Evolutionary conservation across 2,888 invertebrate genomes (phyloP), one percentile per base, ranked within the genome.

Genomic region (Tenthredo distinguenda): DNA sequence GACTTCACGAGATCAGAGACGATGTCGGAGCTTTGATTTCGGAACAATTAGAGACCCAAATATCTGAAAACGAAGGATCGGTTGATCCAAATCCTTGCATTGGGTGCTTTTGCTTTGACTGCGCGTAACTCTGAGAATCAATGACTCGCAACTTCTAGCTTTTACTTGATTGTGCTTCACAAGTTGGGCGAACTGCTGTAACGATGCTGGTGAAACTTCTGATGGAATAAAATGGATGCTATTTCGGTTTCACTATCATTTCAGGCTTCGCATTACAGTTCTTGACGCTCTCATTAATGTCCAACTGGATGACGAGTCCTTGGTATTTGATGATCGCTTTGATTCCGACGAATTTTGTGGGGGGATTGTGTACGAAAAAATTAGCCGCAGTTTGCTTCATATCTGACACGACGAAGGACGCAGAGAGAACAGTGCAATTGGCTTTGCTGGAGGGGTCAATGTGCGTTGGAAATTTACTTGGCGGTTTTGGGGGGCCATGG

Each of bases 351-450:
- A 87, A 90, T 37, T 65, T 91, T 5, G 62, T 87, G 9, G 93
- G 93, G 58, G 93, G 93, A 82, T 88, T 87, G 74, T 88, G 87
- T 85, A 86, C 88, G 47, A 34, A 91, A 34, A 85, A 92, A 21
- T 85, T 92, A 62, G 89, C 90, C 62, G 88, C 89, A 7, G 95
- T 95, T 89, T 96, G 96, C 89, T 96, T 96, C 90, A 94, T 97
- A 87, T 95, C 96, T 65, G 97, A 97, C 91, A 95, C 96, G 76
- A 95, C 96, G 0, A 93, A 94, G 12, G 94, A 94, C 37, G 93
- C 94, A 21, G 95, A 95, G 88, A 94, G 96, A 91, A 96, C 96
- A 1, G 89, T 90, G 89, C 89, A 90, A 76, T 87, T 93, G 68
- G 90, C 91, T 74, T 91, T 87, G 50, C 91, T 96, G 87, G 96